Base-by-base conservation (phyloP, 2,797 vertebrate genomes). In the Centropyge bicolor region DNA sequence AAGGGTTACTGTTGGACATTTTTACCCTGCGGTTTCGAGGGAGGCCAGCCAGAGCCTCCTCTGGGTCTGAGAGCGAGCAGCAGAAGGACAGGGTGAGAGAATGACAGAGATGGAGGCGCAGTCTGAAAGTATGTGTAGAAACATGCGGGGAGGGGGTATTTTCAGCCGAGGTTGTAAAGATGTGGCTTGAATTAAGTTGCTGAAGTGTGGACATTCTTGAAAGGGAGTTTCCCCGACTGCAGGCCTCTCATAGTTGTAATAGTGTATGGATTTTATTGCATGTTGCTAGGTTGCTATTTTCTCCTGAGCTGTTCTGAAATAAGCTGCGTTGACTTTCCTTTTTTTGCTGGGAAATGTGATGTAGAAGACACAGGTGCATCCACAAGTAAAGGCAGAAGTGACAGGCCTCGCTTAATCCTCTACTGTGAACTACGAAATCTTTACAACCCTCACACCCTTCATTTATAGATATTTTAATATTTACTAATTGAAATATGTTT, bases 1-100 rank as follows among this genome's bases (percentile, higher is more conserved):
- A 87, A 73, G 82, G 88, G 86, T 90, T 88, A 83, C 86, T 87
- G 80, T 76, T 87, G 81, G 68, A 78, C 86, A 81, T 84, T 89
- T 93, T 90, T 86, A 85, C 80, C 75, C 86, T 89, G 91, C 11
- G 88, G 90, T 90, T 91, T 63, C 13, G 17, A 69, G 49, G 83
- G 83, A 88, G 52, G 68, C 61, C 38, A 3, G 88, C 79, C 80
- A 86, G 85, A 83, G 56, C 59, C 78, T 74, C 76, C 3, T 71
- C n/a, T 78, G 35, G 86, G 79, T 77, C 70, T 62, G 59, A 63
- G 48, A 80, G 65, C n/a, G 56, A 81, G 75, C 60, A 74, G 63
- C 46, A 76, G 76, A 81, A 51, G 69, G 52, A 77, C 36, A 64
- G 17, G 16, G 35, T 27, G 69, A 66, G 54, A 70, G 64, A 81